Evolutionary conservation across 2,797 vertebrate genomes (phyloP), one percentile per base, ranked within the genome.

Genomic region (Luscinia megarhynchos): DNA sequence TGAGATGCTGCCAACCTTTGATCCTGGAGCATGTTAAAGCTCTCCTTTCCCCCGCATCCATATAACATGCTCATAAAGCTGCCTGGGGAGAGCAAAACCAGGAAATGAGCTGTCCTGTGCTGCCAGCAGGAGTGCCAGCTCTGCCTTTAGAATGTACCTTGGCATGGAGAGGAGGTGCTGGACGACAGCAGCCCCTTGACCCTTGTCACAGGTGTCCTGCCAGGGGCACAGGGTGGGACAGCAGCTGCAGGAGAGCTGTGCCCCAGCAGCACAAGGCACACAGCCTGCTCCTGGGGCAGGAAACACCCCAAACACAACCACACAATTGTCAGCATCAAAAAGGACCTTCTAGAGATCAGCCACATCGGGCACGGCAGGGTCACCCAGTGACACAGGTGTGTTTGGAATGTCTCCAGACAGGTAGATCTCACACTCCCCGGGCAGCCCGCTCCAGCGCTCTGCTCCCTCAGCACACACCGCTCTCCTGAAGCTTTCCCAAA

Each of bases 51-150:
- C 4, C 58, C 0, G 1, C 26, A 30, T 46, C 30, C 48, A 5
- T 1, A 3, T 0, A 38, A 51, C 8, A 5, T 0, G 0, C 40
- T 11, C 23, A 18, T 14, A 20, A 55, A 40, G n/a, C 45, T 51
- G 43, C 51, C 59, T 5, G 0, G 2, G 40, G 45, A 69, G 6
- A 34, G 41, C 27, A 53, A 41, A 75, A 27, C 10, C n/a, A 76
- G 63, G 41, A 76, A 45, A 18, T 6, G 18, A 30, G 34, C 11
- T 32, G 58, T 61, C 20, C 68, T 8, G 36, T 1, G 43, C n/a
- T 41, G 55, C 10, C 69, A 66, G 63, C 75, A 70, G 18, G 34
- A 76, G 51, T 0, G 66, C 32, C 67, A 66, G 63, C n/a, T 30
- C 59, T 87, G 64, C 64, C 36, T 17, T n/a, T 9, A 55, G 32